Percentiles rank a stretch among this genome's conserved stretches.
Conservation (phyloP, 2,113 vertebrate species). For the Forbesichthys papilliferus region DNA sequence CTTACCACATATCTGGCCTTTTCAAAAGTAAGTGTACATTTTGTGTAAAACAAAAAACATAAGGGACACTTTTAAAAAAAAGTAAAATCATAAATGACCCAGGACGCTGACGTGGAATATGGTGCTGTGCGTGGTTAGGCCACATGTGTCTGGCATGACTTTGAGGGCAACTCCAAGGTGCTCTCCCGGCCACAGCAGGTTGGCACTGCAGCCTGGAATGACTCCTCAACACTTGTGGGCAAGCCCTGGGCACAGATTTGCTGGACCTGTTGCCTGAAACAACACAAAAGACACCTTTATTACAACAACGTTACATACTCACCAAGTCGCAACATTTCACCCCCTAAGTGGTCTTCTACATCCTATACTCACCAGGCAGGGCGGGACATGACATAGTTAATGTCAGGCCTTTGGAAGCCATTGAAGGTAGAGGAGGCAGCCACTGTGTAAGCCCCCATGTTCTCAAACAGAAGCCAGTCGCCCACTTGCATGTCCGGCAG, state of each 20-base stretch:
- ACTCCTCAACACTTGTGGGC: constrained; percentile 75
- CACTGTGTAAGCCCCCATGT: constrained; percentile 97
- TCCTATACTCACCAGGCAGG: constrained; percentile 83
- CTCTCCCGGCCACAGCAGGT: constrained; percentile 88
- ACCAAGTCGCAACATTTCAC: background rate
- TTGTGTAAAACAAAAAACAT: constrained; percentile 2
- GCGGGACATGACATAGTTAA: constrained; percentile 90
- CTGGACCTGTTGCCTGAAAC: constrained; percentile 87
- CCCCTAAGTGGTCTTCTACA: background rate
- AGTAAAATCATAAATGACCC: constrained; percentile 5
- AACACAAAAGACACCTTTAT: background rate
- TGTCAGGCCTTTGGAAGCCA: constrained; percentile 91
- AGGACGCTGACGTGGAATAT: constrained; percentile 10
- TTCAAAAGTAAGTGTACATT: constrained; percentile 18
- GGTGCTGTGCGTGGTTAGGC: constrained; percentile 61
- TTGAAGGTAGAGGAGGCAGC: constrained; percentile 97
- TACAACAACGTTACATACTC: background rate
- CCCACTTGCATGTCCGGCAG: constrained; percentile 93
- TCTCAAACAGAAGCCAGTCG: constrained; percentile 95
- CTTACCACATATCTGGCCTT: constrained; percentile 68
- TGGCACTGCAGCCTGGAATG: constrained; percentile 73
- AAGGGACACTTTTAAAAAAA: background rate
- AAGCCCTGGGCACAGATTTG: constrained; percentile 79
- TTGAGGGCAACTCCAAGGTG: constrained; percentile 79
- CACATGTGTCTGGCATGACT: constrained; percentile 82